Evolutionary conservation across 1,140 invertebrate genomes (phyloP).

Genomic region (Pseudobourletiella spinata): DNA sequence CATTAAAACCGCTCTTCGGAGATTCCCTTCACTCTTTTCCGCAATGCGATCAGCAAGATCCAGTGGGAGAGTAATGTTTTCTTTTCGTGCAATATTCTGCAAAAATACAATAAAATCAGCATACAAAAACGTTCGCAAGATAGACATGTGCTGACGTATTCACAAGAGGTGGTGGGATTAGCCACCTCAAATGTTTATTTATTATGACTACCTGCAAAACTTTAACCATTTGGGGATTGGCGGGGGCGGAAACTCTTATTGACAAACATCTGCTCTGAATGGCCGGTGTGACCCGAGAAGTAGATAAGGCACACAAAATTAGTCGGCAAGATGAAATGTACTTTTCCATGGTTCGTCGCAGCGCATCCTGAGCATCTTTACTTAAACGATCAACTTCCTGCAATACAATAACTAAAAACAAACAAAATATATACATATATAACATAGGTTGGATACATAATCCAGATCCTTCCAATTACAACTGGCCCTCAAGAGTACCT

Average conservation of each 20-base stretch:
- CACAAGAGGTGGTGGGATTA: too few species aligned
- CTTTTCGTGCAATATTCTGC: constrained; percentile 71
- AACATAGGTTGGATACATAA: too few species aligned
- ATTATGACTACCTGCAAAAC: constrained; percentile 52
- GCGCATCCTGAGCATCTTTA: constrained; percentile 94
- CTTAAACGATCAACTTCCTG: constrained; percentile 94
- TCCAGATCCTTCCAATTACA: too few species aligned
- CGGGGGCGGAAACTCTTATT: constrained; percentile 81
- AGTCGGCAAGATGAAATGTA: constrained; percentile 91
- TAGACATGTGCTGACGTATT: too few species aligned
- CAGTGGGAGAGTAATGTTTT: constrained; percentile 65
- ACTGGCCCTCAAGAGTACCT: constrained; percentile 50
- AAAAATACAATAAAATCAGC: constrained; percentile 43
- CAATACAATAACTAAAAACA: constrained; percentile 70
- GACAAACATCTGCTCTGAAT: constrained; percentile 89
- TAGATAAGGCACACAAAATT: constrained; percentile 90
- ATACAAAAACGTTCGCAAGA: too few species aligned
- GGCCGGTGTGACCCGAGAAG: constrained; percentile 87
- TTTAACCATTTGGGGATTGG: constrained; percentile 60
- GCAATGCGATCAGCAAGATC: constrained; percentile 72
- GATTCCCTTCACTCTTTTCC: constrained; percentile 72
- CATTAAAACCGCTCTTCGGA: constrained; percentile 88
- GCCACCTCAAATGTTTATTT: too few species aligned
- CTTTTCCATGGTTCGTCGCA: constrained; percentile 98
- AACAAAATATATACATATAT: too few species aligned